These are phyloP conservation scores for Caenorhabditis briggsae DNA, from an alignment of 1,140 invertebrate genomes.

Conservation along the genomic window DNA sequence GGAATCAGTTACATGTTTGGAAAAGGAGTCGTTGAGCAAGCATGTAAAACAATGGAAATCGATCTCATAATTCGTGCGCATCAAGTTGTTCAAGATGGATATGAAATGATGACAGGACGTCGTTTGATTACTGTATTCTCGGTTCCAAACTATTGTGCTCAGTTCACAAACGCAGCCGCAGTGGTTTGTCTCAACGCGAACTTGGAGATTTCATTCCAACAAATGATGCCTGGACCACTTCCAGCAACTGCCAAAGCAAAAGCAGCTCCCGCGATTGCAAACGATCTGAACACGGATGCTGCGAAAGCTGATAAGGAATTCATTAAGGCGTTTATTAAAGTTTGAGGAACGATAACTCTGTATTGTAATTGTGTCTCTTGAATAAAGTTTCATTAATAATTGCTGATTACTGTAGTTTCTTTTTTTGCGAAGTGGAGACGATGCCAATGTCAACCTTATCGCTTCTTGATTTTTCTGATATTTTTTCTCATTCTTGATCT, in stretches of 20 bases:
- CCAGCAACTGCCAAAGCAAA: conserved; percentile 55
- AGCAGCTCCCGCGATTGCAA: conserved; percentile 55
- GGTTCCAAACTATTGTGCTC: conserved; percentile 70
- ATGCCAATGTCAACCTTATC: no score
- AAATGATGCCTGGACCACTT: conserved; percentile 51
- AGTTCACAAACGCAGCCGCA: conserved; percentile 72
- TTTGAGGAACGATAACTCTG: background rate
- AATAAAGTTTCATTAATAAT: no score
- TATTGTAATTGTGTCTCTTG: no score
- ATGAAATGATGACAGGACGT: conserved; percentile 69
- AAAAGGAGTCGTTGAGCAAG: conserved; percentile 67
- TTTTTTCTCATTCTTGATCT: no score
- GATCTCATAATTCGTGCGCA: conserved; percentile 71
- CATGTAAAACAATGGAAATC: conserved; percentile 66
- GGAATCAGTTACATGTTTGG: conserved; percentile 71
- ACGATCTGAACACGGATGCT: background rate
- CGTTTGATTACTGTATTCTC: conserved; percentile 72
- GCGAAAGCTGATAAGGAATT: conserved; percentile 45
- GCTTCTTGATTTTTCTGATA: no score
- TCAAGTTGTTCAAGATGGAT: conserved; percentile 72
- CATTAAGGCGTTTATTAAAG: conserved; percentile 41
- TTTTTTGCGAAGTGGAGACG: no score
- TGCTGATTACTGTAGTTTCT: no score
- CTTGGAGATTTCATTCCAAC: conserved; percentile 61
- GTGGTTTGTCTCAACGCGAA: conserved; percentile 71